A percentile compares a stretch with the other conserved stretches of the same genome.
These are phyloP conservation scores for Hydra vulgaris DNA, from an alignment of 30 jellyfish, hydroid and myxozoan genomes.

Conservation along the genomic window DNA sequence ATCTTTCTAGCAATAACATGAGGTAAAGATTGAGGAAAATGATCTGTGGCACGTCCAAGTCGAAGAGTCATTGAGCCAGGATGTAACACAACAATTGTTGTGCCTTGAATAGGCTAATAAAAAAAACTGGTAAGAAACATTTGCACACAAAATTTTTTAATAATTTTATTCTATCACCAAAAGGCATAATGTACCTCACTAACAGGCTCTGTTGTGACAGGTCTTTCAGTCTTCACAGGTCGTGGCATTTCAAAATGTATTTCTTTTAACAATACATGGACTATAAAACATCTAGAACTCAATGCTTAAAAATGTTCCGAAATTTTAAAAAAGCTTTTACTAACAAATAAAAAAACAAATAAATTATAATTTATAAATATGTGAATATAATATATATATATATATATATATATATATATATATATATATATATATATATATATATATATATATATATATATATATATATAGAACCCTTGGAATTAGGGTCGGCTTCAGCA, in stretches of 20 bases:
- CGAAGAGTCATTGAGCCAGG: slow-evolving; percentile 89
- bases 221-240: slow-evolving; percentile 51
- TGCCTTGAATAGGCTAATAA: slow-evolving; percentile 89
- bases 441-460: too few species aligned
- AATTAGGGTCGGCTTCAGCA: too few species aligned
- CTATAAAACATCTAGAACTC: neutral
- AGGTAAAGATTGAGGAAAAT: slow-evolving; percentile 80
- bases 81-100: slow-evolving; percentile 79
- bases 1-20: slow-evolving; percentile 74
- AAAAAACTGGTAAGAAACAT: neutral
- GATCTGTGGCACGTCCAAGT: slow-evolving; percentile 97
- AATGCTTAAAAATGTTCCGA: too few species aligned
- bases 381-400: too few species aligned
- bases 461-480: too few species aligned
- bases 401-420: too few species aligned
- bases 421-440: too few species aligned
- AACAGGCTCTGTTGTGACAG: slow-evolving; percentile 52
- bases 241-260: slow-evolving; percentile 45
- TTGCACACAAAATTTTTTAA: neutral
- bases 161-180: neutral
- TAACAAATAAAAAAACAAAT: too few species aligned
- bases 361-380: too few species aligned
- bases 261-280: neutral
- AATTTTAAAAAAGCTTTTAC: too few species aligned
- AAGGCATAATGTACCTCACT: slow-evolving; percentile 30